A percentile compares a stretch with the other conserved stretches of the same genome.
Conservation (phyloP, 1,140 invertebrate genomes). For the Hylaeus volcanicus region DNA sequence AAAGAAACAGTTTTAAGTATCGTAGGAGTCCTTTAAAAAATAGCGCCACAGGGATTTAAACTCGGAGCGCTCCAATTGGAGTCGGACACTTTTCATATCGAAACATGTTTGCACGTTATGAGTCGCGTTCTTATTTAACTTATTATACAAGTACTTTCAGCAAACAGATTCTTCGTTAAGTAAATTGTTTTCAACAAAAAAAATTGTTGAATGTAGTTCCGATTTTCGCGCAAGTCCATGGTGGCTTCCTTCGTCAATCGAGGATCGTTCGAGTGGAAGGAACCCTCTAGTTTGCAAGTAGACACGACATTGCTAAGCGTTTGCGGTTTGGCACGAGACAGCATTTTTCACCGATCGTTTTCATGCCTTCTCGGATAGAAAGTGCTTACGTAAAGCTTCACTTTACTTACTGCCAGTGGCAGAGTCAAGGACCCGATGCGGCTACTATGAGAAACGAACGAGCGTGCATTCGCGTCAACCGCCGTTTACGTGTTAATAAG, state of each 20-base stretch:
- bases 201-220: too few species aligned
- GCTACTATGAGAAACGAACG: neutral
- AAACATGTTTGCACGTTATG: too few species aligned
- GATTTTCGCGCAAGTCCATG: too few species aligned
- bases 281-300: neutral
- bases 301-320: slow-evolving; percentile 2
- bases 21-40: too few species aligned
- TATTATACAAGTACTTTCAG: too few species aligned
- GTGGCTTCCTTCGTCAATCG: too few species aligned
- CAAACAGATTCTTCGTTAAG: too few species aligned
- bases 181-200: too few species aligned
- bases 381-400: slow-evolving; percentile 45
- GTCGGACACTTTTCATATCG: too few species aligned
- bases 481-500: neutral
- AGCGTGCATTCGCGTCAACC: neutral
- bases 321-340: neutral
- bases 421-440: slow-evolving; percentile 49
- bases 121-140: too few species aligned
- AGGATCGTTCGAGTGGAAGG: neutral
- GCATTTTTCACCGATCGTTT: slow-evolving; percentile 36
- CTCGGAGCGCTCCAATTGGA: too few species aligned
- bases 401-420: slow-evolving; percentile 5
- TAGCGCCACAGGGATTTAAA: too few species aligned
- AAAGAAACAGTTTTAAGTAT: slow-evolving; percentile 2
- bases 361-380: slow-evolving; percentile 37